phyloP scores from a whole-genome alignment of 1,140 invertebrate species.

The Meloidogyne exigua region DNA sequence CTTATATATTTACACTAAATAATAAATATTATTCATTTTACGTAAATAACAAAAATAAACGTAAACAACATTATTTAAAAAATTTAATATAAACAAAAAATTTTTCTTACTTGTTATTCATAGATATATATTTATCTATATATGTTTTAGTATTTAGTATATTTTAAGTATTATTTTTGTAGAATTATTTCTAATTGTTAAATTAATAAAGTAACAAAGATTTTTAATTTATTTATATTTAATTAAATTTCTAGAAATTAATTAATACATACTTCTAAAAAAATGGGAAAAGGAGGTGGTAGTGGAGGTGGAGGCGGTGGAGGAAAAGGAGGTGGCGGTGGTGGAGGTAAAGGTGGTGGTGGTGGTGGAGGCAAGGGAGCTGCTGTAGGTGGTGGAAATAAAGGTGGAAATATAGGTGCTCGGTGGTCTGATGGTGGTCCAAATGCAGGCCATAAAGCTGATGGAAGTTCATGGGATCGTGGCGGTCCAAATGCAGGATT shows the following conservation, averaged over 20 bases:
- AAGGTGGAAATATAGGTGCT: neutral
- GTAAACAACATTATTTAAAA: too few species aligned
- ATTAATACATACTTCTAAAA: neutral
- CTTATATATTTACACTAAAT: too few species aligned
- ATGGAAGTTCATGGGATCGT: neutral
- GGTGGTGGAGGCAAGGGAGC: neutral
- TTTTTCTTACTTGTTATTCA: too few species aligned
- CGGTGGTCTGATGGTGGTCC: neutral
- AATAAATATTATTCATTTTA: too few species aligned
- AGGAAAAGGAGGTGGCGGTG: neutral
- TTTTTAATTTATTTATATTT: neutral
- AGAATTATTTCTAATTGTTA: too few species aligned
- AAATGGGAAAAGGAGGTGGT: neutral
- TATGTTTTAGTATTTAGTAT: too few species aligned
- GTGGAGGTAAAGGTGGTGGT: neutral
- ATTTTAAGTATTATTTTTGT: too few species aligned
- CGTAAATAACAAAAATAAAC: too few species aligned
- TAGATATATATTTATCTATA: too few species aligned
- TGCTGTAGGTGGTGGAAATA: neutral
- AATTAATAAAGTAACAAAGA: too few species aligned
- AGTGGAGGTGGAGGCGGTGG: neutral
- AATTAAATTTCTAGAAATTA: neutral
- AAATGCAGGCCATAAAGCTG: neutral
- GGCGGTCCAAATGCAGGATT: neutral
- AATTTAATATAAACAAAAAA: too few species aligned